Conservation (phyloP, 2,797 vertebrate species). For the Calcarius lapponicus region DNA sequence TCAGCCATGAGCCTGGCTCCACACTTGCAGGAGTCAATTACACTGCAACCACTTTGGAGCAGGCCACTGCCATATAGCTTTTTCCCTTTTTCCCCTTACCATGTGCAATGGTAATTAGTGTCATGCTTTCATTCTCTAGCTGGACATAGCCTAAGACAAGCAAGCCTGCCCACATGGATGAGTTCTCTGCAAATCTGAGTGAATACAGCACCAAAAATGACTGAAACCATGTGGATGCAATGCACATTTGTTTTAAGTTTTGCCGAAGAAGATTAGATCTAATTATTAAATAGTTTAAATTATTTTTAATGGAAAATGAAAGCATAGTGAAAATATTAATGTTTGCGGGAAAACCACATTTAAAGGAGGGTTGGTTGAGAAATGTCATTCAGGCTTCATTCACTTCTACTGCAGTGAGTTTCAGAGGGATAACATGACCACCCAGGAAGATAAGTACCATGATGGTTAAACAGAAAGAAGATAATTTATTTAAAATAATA, state of each 20-base stretch:
- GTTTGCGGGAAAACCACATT: slow-evolving; percentile 37
- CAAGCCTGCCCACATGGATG: neutral
- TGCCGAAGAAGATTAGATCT: neutral
- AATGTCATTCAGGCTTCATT: slow-evolving; percentile 18
- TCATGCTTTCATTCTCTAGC: neutral
- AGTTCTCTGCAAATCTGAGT: neutral
- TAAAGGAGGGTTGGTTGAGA: slow-evolving; percentile 31
- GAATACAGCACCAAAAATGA: accelerated
- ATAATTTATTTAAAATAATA: slow-evolving; percentile 28
- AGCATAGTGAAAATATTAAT: neutral
- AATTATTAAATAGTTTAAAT: neutral
- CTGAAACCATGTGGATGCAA: neutral
- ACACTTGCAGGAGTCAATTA: neutral
- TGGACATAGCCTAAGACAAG: neutral
- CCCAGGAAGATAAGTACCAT: slow-evolving; percentile 19
- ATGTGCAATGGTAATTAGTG: neutral
- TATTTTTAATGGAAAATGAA: slow-evolving; percentile 37
- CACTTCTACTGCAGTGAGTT: neutral
- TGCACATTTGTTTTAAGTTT: neutral
- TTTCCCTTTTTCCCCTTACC: neutral
- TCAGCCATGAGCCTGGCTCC: neutral
- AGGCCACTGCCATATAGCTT: neutral
- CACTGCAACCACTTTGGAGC: neutral
- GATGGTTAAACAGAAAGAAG: slow-evolving; percentile 1
- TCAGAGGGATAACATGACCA: slow-evolving; percentile 22